Conservation (phyloP, 2,797 vertebrate species). For the Coilia nasus region DNA sequence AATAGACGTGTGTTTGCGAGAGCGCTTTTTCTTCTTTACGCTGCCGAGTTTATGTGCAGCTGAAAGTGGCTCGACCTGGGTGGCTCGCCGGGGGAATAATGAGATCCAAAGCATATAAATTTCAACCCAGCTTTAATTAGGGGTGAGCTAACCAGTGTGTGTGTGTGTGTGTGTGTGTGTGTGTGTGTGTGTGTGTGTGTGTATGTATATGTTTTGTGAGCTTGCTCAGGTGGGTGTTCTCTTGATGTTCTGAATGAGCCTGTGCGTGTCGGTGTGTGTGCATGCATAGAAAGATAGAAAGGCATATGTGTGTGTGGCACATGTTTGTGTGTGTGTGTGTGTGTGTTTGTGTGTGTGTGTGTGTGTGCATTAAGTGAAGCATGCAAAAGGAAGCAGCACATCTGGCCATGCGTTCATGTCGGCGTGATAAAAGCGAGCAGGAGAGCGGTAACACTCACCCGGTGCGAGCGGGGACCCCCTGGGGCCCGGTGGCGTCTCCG, state of each 20-base stretch:
- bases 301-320: not conserved
- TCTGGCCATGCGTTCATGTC: not conserved
- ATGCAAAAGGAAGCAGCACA: not conserved
- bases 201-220: not conserved
- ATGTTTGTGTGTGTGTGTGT: not conserved
- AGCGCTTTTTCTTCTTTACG: not conserved
- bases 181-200: not conserved
- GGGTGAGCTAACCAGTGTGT: conserved; percentile 12
- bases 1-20: not conserved
- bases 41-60: conserved; percentile 9
- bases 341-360: not conserved
- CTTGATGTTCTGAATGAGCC: not conserved
- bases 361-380: not conserved
- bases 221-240: not conserved
- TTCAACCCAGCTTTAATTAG: conserved; percentile 7
- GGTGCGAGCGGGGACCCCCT: conserved; percentile 37
- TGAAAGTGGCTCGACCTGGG: conserved; percentile 26
- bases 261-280: not conserved
- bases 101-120: conserved; percentile 33
- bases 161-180: not conserved
- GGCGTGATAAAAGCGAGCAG: not conserved
- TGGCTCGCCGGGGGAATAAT: conserved; percentile 42
- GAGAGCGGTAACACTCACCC: conserved; percentile 66
- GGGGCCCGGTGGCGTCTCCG: conserved; percentile 22
- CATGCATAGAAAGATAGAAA: too few relatives aligned